Conservation (phyloP, 2,113 vertebrate genomes). For the Hyperopisus bebe region DNA sequence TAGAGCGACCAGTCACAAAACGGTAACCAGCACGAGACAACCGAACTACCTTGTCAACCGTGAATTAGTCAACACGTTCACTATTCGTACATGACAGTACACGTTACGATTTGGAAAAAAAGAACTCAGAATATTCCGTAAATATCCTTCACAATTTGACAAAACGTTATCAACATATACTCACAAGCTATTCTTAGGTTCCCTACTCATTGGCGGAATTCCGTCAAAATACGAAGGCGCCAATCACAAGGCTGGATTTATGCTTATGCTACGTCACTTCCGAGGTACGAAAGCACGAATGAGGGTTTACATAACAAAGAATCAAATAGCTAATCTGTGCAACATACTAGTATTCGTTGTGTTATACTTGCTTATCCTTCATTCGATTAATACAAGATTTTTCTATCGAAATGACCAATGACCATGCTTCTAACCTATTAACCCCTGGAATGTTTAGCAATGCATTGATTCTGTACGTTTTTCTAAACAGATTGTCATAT, state of each 20-base stretch:
- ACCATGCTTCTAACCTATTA: background rate
- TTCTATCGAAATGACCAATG: background rate
- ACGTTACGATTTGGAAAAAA: background rate
- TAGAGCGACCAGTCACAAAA: background rate
- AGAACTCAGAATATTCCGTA: background rate
- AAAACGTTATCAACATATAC: slow-evolving; percentile 3
- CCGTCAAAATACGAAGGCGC: background rate
- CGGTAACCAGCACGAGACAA: background rate
- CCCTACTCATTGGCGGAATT: slow-evolving; percentile 15
- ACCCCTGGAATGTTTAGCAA: background rate
- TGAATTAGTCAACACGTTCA: background rate
- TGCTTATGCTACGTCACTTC: background rate
- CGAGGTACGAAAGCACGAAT: background rate
- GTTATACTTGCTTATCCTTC: background rate
- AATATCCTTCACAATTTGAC: background rate
- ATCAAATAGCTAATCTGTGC: background rate
- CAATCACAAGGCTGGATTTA: background rate
- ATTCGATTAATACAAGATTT: background rate
- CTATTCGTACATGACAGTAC: background rate
- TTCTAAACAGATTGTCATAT: background rate
- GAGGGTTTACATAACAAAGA: background rate
- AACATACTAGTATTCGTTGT: background rate
- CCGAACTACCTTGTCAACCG: background rate
- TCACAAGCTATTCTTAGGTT: slow-evolving; percentile 17
- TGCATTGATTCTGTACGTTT: background rate